Conservation (phyloP, 1,140 invertebrate genomes). For the Archegozetes longisetosus region DNA sequence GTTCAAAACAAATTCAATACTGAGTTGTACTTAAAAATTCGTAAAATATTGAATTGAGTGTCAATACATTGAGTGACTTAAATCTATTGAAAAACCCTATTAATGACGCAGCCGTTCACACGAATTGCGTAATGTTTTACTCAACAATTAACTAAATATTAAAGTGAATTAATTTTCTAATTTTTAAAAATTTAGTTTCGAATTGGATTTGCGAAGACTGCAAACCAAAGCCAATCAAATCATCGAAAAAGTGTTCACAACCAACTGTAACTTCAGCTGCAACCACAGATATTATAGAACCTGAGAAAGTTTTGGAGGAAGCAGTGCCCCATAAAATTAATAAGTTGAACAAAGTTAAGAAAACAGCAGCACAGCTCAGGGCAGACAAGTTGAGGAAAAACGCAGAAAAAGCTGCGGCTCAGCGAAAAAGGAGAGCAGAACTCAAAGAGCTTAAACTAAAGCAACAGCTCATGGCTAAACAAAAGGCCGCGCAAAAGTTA, state of each 20-base stretch:
- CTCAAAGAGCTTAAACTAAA: neutral
- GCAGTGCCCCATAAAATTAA: neutral
- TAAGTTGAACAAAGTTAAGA: neutral
- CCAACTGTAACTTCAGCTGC: neutral
- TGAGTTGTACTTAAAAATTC: no score
- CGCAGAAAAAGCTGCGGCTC: slow-evolving; percentile 1
- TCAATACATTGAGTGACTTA: no score
- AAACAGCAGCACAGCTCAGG: neutral
- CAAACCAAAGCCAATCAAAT: neutral
- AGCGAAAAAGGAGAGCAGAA: slow-evolving; percentile 3
- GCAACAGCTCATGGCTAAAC: no score
- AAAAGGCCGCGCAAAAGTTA: no score
- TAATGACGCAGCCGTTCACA: no score
- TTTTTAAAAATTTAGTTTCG: neutral
- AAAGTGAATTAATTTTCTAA: no score
- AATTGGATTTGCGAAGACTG: neutral
- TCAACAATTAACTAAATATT: no score
- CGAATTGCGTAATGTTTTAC: no score
- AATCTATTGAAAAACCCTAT: no score
- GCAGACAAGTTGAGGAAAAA: slow-evolving; percentile 27
- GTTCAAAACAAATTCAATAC: no score
- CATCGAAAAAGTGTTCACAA: neutral
- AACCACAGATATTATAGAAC: neutral
- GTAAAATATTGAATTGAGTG: no score
- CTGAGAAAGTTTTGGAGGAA: neutral